These are phyloP conservation scores for Rattus rattus DNA, from an alignment of 2,113 vertebrate genomes.

Conservation along the genomic window DNA sequence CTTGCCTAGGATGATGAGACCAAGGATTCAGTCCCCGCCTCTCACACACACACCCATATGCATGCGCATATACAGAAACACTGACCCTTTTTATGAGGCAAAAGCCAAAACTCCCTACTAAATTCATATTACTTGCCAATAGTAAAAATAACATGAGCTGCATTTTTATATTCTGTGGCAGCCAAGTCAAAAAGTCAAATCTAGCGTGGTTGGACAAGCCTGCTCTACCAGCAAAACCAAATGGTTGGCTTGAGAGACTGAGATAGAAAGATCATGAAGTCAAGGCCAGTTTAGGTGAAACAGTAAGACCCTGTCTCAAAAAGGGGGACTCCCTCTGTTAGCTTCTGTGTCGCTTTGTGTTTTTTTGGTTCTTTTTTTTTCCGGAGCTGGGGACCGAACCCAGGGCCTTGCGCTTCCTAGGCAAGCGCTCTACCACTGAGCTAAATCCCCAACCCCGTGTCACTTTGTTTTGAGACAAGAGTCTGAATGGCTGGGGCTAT, in stretches of 20 bases:
- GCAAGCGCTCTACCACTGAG: too few relatives aligned
- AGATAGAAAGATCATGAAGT: neutral
- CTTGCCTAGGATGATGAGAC: neutral
- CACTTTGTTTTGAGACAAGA: neutral
- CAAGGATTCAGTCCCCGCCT: neutral
- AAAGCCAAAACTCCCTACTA: neutral
- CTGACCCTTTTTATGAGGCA: neutral
- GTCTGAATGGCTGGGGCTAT: neutral
- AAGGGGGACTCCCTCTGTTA: neutral
- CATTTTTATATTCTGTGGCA: neutral
- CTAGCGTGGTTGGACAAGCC: neutral
- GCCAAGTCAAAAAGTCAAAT: neutral
- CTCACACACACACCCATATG: too few relatives aligned
- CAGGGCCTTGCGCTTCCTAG: too few relatives aligned
- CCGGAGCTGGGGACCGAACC: too few relatives aligned
- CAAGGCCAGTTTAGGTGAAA: neutral
- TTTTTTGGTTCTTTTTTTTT: too few relatives aligned
- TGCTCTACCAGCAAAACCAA: neutral
- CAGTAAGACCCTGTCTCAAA: neutral
- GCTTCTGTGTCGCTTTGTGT: neutral
- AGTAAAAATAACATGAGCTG: neutral
- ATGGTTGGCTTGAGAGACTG: neutral
- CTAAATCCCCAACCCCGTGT: too few relatives aligned
- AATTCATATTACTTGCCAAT: neutral
- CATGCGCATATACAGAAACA: neutral